Conservation (phyloP, 2,113 vertebrate genomes). For the Neofelis nebulosa region DNA sequence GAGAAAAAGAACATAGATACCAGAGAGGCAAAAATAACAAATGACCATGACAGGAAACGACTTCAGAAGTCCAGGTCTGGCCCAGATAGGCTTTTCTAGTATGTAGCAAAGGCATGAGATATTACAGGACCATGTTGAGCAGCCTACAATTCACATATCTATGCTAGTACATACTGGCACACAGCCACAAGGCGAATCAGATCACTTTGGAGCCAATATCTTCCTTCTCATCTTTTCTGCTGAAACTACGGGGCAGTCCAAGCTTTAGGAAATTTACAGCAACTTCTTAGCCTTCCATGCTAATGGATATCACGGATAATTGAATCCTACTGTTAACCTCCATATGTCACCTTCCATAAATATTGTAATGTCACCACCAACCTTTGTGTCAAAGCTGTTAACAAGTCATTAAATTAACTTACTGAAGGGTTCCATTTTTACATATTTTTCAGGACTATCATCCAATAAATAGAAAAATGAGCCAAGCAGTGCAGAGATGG, state of each 20-base stretch:
- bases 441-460: slow-evolving; percentile 15
- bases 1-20: not conserved
- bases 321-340: slow-evolving; percentile 56
- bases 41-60: not conserved
- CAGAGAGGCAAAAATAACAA: not conserved
- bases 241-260: not conserved
- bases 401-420: slow-evolving; percentile 48
- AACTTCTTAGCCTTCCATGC: not conserved
- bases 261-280: slow-evolving; percentile 42
- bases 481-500: not conserved
- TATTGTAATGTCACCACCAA: slow-evolving; percentile 57
- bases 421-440: slow-evolving; percentile 27
- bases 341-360: slow-evolving; percentile 53
- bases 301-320: slow-evolving; percentile 28
- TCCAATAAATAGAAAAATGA: slow-evolving; percentile 47
- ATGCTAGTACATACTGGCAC: not conserved
- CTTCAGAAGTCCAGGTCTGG: not conserved
- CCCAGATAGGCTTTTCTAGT: not conserved
- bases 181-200: not conserved
- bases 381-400: slow-evolving; percentile 60
- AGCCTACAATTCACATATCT: not conserved
- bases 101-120: not conserved
- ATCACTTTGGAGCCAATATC: not conserved
- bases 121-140: not conserved
- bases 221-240: slow-evolving; percentile 54